Evolutionary conservation across 1,140 invertebrate species (phyloP).

Genomic region (Laupala kohalensis): DNA sequence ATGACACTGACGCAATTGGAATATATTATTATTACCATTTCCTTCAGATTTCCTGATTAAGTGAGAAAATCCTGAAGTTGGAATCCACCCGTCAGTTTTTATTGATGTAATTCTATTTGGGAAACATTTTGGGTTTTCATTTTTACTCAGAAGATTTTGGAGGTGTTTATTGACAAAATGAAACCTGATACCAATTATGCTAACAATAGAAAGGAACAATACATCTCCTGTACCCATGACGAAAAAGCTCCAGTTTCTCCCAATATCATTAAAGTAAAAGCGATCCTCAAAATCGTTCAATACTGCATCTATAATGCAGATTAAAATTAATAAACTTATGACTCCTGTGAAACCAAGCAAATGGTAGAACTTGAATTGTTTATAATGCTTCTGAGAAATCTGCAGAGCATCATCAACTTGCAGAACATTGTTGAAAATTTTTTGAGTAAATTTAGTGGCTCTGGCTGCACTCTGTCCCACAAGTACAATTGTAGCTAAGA

Average conservation of each 20-base stretch:
- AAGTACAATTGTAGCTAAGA: neutral
- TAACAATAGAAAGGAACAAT: neutral
- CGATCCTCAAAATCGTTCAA: neutral
- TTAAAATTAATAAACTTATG: neutral
- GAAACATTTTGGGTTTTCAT: neutral
- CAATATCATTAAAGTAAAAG: neutral
- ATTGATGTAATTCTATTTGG: neutral
- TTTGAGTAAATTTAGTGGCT: neutral
- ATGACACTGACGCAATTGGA: neutral
- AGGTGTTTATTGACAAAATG: neutral
- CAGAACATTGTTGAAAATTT: neutral
- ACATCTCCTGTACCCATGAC: neutral
- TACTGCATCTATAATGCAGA: neutral
- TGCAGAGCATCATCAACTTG: neutral
- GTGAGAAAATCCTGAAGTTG: too few relatives aligned
- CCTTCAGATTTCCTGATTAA: neutral
- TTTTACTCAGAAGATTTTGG: neutral
- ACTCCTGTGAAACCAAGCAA: neutral
- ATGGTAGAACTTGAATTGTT: neutral
- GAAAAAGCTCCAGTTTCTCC: neutral
- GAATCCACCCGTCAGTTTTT: neutral
- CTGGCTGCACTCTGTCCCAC: neutral
- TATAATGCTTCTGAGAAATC: neutral
- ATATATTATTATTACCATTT: neutral
- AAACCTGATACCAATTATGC: neutral